Evolutionary conservation across 2,797 vertebrate genomes (phyloP), one percentile per base, ranked within the genome.

Genomic region (Cottoperca gobio): DNA sequence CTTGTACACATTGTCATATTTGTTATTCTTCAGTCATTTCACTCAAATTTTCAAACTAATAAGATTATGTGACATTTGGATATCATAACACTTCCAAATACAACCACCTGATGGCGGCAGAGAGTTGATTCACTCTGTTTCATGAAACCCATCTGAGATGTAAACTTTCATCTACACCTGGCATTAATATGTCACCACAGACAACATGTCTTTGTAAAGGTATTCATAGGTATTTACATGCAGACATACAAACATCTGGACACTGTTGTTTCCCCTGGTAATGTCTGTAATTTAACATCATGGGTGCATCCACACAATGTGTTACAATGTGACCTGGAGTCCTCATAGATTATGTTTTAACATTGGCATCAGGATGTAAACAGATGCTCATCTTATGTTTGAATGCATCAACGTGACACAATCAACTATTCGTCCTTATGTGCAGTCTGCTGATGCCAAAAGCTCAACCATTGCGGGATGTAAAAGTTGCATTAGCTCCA

Each of bases 41-140:
- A 54, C n/a, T 35, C 11, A 33, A n/a, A 49, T 64, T 31, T 31
- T 49, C 53, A 40, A 23, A 2, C 2, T 50, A 2, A 5, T 70
- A 35, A 23, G 7, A 3, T 23, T 5, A 21, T 39, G 11, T 43
- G 31, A 64, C 0, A 5, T 68, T 71, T 50, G 5, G 9, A 40
- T 66, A 69, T 31, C 26, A 10, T 14, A 52, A 63, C 42, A 62
- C 12, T 48, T 74, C n/a, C 46, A 54, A 57, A 52, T 26, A 6
- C 9, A 70, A 63, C 88, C 91, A 91, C 88, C 83, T 16, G 89
- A 55, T 86, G 88, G 88, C 86, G 86, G 84, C 81, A 92, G 35
- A 74, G 3, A 14, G 43, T 35, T 55, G 43, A 70, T 19, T 71
- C 8, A 8, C 9, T n/a, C 35, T 37, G 57, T 13, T 58, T 42